Conservation (phyloP, 2,888 invertebrate species). For the Thera obeliscata region DNA sequence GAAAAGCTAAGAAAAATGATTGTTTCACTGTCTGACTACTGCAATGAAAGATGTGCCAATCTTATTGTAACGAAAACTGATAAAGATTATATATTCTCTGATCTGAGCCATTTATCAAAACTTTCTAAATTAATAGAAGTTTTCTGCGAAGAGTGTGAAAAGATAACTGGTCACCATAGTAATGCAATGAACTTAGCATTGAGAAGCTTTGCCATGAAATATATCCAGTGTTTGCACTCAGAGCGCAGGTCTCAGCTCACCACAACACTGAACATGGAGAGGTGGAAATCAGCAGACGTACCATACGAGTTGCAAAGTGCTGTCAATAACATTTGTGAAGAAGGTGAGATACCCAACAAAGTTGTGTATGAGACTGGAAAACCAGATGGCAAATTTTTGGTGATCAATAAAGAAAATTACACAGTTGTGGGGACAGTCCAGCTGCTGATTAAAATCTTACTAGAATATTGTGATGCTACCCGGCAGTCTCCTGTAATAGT, state of each 20-base stretch:
- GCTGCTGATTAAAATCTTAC: slow-evolving; percentile 93
- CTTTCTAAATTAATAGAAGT: slow-evolving; percentile 90
- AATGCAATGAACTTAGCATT: slow-evolving; percentile 92
- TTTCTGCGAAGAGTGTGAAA: slow-evolving; percentile 91
- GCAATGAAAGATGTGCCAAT: slow-evolving; percentile 96
- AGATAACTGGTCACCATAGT: slow-evolving; percentile 89
- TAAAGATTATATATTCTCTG: slow-evolving; percentile 88
- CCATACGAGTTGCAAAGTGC: slow-evolving; percentile 94
- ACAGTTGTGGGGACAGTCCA: slow-evolving; percentile 93
- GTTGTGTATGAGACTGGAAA: slow-evolving; percentile 67
- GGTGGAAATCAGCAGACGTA: slow-evolving; percentile 97
- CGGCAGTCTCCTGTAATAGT: slow-evolving; percentile 91
- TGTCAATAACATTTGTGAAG: slow-evolving; percentile 87
- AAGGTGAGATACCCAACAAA: slow-evolving; percentile 74
- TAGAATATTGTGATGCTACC: slow-evolving; percentile 95
- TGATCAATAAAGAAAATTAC: slow-evolving; percentile 89
- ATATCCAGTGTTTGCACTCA: slow-evolving; percentile 95
- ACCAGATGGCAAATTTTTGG: slow-evolving; percentile 83
- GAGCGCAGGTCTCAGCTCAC: slow-evolving; percentile 94
- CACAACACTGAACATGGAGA: slow-evolving; percentile 93
- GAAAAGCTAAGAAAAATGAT: slow-evolving; percentile 91
- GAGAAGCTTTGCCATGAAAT: slow-evolving; percentile 94
- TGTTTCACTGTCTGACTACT: slow-evolving; percentile 93
- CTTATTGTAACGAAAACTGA: slow-evolving; percentile 91
- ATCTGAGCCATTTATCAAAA: slow-evolving; percentile 89